These are phyloP conservation scores for Crenuchus spilurus DNA, from an alignment of 2,797 vertebrate species.

Conservation along the genomic window DNA sequence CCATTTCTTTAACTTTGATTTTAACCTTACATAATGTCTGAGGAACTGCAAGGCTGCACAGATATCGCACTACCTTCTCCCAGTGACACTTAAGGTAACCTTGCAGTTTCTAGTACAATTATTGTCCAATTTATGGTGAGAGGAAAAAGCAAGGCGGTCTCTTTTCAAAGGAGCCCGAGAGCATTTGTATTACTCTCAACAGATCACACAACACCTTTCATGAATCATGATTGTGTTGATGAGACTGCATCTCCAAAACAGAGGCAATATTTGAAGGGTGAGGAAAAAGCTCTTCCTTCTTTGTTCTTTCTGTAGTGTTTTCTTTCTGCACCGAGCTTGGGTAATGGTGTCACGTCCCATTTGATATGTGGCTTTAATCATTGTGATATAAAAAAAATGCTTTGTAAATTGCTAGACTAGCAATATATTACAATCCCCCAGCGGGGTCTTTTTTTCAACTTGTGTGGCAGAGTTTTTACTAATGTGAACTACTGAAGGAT, in stretches of 20 bases:
- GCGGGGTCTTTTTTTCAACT: constrained; percentile 91
- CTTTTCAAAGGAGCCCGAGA: constrained; percentile 64
- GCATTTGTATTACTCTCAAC: constrained; percentile 65
- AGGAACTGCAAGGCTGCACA: constrained; percentile 56
- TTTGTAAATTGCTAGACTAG: constrained; percentile 98
- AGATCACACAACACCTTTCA: constrained; percentile 73
- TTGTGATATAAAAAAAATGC: constrained; percentile 86
- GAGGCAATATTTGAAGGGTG: constrained; percentile 57
- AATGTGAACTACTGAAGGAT: constrained; percentile 87
- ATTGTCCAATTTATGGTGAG: constrained; percentile 69
- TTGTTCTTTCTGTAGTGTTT: constrained; percentile 62
- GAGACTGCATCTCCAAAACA: constrained; percentile 68
- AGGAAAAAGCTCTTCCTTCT: constrained; percentile 59
- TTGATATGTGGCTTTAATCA: constrained; percentile 95
- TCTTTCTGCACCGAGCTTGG: constrained; percentile 87
- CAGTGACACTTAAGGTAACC: constrained; percentile 77
- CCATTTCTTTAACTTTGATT: constrained; percentile 9
- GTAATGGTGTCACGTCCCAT: constrained; percentile 93
- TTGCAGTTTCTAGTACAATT: constrained; percentile 77
- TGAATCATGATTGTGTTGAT: constrained; percentile 67
- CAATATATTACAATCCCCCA: constrained; percentile 93
- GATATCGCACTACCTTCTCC: constrained; percentile 65
- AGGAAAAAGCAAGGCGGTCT: constrained; percentile 67
- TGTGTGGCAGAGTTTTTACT: constrained; percentile 91
- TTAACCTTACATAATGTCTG: constrained; percentile 3